These are phyloP conservation scores for Chloromyia formosa DNA, from an alignment of 2,888 invertebrate species.

Conservation along the genomic window DNA sequence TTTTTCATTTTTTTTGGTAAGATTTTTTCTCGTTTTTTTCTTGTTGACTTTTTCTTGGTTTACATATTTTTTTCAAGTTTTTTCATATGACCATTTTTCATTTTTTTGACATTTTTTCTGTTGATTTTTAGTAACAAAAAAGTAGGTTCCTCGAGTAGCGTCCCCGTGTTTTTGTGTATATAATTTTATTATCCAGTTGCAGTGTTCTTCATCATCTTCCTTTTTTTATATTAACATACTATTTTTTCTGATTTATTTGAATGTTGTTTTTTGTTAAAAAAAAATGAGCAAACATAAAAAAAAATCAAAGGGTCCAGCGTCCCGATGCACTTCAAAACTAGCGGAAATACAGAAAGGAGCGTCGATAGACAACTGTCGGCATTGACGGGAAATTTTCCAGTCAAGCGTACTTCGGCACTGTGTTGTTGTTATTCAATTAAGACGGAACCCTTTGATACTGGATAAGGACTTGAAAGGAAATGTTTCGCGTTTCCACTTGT, in stretches of 20 bases:
- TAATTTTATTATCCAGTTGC: constrained; percentile 23
- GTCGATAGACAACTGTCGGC: too few species aligned
- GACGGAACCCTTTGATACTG: too few species aligned
- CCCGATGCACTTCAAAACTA: too few species aligned
- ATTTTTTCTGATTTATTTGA: background rate
- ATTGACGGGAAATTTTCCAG: too few species aligned
- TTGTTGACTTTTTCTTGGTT: constrained; percentile 24
- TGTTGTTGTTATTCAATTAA: too few species aligned
- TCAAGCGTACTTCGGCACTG: too few species aligned
- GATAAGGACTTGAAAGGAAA: too few species aligned
- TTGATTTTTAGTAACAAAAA: constrained; percentile 35
- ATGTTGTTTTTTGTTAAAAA: background rate
- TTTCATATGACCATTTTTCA: constrained; percentile 10
- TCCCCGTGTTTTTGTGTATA: constrained; percentile 15
- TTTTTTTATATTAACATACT: background rate
- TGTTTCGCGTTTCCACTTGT: too few species aligned
- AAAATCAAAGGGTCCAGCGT: too few species aligned
- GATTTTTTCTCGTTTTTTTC: constrained; percentile 33
- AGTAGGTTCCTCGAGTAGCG: constrained; percentile 38
- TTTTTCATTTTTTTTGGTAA: constrained; percentile 30
- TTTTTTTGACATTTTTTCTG: constrained; percentile 28
- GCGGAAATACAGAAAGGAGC: too few species aligned
- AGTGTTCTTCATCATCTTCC: constrained; percentile 16
- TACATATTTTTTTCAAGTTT: constrained; percentile 33
- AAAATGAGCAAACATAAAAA: too few species aligned